Evolutionary conservation across 2,888 invertebrate species (phyloP).

Genomic region (Apodemia duryi): DNA sequence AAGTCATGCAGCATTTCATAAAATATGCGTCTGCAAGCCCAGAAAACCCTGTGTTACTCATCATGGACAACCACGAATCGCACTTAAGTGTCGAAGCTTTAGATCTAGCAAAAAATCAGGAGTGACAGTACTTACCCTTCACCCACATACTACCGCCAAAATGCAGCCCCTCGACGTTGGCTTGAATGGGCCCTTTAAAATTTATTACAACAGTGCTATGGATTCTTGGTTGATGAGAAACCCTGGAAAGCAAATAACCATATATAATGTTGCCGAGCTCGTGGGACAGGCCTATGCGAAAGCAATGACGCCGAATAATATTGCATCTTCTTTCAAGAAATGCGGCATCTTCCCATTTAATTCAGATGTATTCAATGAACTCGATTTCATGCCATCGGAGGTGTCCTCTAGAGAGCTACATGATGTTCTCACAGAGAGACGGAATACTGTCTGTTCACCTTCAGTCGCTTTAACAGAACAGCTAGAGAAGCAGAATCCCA

Average conservation of each 20-base stretch:
- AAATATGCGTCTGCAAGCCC: slow-evolving; percentile 34
- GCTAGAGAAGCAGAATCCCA: not conserved
- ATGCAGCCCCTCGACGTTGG: slow-evolving; percentile 34
- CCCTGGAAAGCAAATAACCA: slow-evolving; percentile 30
- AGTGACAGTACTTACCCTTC: slow-evolving; percentile 31
- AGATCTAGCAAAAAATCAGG: slow-evolving; percentile 29
- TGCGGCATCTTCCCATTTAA: slow-evolving; percentile 20
- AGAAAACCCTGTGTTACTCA: slow-evolving; percentile 38
- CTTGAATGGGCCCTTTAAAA: slow-evolving; percentile 30
- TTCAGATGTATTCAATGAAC: slow-evolving; percentile 13
- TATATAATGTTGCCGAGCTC: slow-evolving; percentile 30
- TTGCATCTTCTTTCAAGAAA: slow-evolving; percentile 23
- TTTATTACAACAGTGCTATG: slow-evolving; percentile 29
- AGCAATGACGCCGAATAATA: slow-evolving; percentile 28
- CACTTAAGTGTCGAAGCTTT: slow-evolving; percentile 31
- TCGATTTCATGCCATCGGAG: slow-evolving; percentile 7
- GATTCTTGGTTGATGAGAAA: slow-evolving; percentile 32
- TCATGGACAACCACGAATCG: slow-evolving; percentile 48
- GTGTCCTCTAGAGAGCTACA: slow-evolving; percentile 1
- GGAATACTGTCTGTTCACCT: not conserved
- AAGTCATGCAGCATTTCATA: slow-evolving; percentile 47
- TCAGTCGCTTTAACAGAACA: not conserved
- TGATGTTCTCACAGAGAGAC: not conserved
- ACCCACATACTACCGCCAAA: slow-evolving; percentile 32
- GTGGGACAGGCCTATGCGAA: slow-evolving; percentile 30